Evolutionary conservation across 1,140 invertebrate species (phyloP).

Genomic region (Venustaconcha ellipsiformis): DNA sequence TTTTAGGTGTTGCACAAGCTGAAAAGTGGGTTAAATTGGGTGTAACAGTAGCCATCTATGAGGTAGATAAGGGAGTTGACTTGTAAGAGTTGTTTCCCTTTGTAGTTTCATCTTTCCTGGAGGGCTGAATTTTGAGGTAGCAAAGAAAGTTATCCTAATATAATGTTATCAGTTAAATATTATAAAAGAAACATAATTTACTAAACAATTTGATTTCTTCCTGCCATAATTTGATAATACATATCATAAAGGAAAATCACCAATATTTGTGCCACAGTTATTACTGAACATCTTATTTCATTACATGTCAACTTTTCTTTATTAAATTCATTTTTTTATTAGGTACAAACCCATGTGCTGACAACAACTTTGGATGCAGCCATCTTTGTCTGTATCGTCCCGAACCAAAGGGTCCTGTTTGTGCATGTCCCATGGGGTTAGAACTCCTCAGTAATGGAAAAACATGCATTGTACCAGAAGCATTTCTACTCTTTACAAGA

Average conservation of each 20-base stretch:
- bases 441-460: slow-evolving; percentile 83
- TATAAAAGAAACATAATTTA: too few relatives aligned
- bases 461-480: slow-evolving; percentile 87
- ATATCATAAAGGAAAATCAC: neutral
- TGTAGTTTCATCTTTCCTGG: too few relatives aligned
- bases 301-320: neutral
- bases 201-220: too few relatives aligned
- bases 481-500: slow-evolving; percentile 88
- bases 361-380: slow-evolving; percentile 95
- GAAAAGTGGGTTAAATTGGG: too few relatives aligned
- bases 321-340: slow-evolving; percentile 14
- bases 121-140: too few relatives aligned
- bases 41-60: too few relatives aligned
- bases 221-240: neutral
- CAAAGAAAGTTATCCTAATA: too few relatives aligned
- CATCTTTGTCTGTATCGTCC: slow-evolving; percentile 94
- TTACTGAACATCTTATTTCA: too few relatives aligned
- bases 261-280: neutral
- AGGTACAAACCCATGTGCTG: slow-evolving; percentile 89
- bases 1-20: too few relatives aligned
- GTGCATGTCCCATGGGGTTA: slow-evolving; percentile 85
- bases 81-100: too few relatives aligned
- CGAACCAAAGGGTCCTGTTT: slow-evolving; percentile 72
- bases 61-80: too few relatives aligned
- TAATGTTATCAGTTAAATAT: too few relatives aligned